Evolutionary conservation across 1,140 invertebrate species (phyloP), one percentile per base, ranked within the genome.

Genomic region (Pogonus chalceus): DNA sequence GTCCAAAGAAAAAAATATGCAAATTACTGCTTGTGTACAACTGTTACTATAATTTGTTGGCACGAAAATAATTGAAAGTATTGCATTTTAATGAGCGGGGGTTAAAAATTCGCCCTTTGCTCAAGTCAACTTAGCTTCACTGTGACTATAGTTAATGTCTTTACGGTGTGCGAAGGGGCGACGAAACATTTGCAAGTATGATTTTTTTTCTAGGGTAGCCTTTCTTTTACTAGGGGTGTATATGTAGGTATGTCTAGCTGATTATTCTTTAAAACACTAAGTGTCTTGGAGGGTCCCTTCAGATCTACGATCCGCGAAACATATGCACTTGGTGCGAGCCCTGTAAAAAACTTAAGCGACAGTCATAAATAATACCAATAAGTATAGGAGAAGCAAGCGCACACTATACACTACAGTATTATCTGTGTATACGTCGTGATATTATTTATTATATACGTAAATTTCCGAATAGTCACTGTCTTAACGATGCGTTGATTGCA

Each of bases 61-160:
- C 23, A 50, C 10, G 23, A 54, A 53, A 56, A 59, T 59, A 59
- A 59, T 59, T 59, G 52, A 59, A 56, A 53, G 57, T 43, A 31
- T 31, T 31, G 26, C 26, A 31, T 31, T 31, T 31, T 31, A 31
- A 31, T 31, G 26, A 31, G 14, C 14, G 26, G 26, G 26, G 26
- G 26, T 31, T 31, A 31, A 31, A 31, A 31, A 31, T 31, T 31
- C 26, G 26, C 26, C 26, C 26, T 31, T 14, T 7, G 26, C 14
- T 31, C 14, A 31, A 31, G 26, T 4, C 26, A 14, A n/a, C n/a
- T n/a, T n/a, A n/a, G 26, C 26, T 4, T 31, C 26, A 31, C 4
- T n/a, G n/a, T 4, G 26, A 31, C 26, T 4, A 14, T 14, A 14
- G 26, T 31, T 31, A 31, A 31, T 31, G 26, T 31, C 26, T 31